Percentiles rank a stretch among this genome's conserved stretches.
phyloP scores from a whole-genome alignment of 2,113 vertebrate species.

The Actenoides lindsayi region DNA sequence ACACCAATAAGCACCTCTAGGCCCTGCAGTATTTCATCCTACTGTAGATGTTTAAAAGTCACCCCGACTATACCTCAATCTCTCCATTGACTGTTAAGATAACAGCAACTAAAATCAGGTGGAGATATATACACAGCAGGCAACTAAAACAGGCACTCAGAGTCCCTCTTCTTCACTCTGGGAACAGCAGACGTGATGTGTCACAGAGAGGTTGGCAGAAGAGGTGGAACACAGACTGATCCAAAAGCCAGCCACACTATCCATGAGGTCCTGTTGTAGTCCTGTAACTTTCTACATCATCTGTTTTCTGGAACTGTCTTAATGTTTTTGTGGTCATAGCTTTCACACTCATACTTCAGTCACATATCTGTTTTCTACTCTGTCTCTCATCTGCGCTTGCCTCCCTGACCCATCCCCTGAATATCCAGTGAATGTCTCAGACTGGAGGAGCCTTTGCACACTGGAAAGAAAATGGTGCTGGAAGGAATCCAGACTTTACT shows the following conservation, averaged over 20 bases:
- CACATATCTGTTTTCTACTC: background rate
- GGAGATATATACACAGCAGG: background rate
- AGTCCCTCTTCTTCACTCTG: background rate
- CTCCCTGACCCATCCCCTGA: background rate
- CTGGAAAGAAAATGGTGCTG: background rate
- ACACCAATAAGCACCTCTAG: background rate
- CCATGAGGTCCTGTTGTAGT: background rate
- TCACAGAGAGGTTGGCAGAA: background rate
- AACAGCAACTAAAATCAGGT: background rate
- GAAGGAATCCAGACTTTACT: background rate
- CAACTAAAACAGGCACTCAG: background rate
- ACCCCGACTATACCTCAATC: background rate
- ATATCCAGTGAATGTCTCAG: rapidly evolving
- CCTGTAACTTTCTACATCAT: background rate
- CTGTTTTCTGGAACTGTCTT: background rate
- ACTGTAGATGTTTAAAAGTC: background rate
- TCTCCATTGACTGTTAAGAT: background rate
- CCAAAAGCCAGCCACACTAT: background rate
- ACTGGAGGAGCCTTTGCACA: background rate
- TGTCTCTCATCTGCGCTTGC: background rate
- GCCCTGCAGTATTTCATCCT: background rate
- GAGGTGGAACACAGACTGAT: background rate
- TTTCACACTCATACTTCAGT: background rate
- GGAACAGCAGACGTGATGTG: background rate
- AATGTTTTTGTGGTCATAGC: background rate